Evolutionary conservation across 2,113 vertebrate species (phyloP).

Genomic region (Chaetura pelagica): DNA sequence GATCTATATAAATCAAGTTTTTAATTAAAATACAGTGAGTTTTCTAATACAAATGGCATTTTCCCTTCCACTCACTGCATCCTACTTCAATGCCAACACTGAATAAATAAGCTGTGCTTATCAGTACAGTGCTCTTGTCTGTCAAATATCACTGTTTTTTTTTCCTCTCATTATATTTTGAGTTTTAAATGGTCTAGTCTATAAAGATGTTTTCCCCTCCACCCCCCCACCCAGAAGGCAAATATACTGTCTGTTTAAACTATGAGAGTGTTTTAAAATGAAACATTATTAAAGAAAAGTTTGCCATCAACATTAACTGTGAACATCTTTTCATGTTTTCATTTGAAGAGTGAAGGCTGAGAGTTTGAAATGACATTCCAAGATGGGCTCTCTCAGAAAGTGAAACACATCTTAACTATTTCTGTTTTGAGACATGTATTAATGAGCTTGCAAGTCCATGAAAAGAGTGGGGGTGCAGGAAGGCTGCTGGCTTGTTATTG

Average conservation of each 20-base stretch:
- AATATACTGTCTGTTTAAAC: not conserved
- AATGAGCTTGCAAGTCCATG: not conserved
- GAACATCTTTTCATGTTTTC: conserved; percentile 5
- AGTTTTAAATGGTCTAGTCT: not conserved
- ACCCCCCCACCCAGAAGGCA: not conserved
- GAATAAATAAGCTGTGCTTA: conserved; percentile 19
- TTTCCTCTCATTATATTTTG: not conserved
- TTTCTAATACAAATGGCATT: conserved; percentile 35
- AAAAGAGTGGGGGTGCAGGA: not conserved
- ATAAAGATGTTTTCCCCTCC: not conserved
- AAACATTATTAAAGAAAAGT: not conserved
- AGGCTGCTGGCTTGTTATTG: not conserved
- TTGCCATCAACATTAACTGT: conserved; percentile 4
- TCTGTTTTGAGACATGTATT: not conserved
- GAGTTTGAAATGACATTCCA: not conserved
- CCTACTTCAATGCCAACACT: not conserved
- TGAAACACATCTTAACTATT: not conserved
- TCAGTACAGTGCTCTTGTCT: not conserved
- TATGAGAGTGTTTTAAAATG: not conserved
- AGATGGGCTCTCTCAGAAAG: not conserved
- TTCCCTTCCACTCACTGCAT: not conserved
- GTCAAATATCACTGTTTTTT: not conserved
- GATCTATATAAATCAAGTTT: conserved; percentile 38
- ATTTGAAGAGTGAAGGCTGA: not conserved
- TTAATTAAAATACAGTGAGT: conserved; percentile 46